These are phyloP conservation scores for Sycophila texana DNA, from an alignment of 2,888 invertebrate species.

Conservation along the genomic window DNA sequence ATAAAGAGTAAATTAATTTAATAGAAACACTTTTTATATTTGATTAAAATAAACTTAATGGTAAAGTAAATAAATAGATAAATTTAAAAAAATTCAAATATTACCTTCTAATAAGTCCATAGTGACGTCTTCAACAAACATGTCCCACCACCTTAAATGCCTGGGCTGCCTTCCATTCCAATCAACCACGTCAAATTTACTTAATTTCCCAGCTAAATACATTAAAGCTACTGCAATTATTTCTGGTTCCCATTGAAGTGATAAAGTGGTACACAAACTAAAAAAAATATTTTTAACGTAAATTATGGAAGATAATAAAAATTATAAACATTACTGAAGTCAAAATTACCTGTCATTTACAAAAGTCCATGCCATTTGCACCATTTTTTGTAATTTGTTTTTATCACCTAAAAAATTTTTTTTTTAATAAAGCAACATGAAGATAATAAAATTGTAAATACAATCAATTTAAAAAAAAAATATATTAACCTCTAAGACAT, in stretches of 20 bases:
- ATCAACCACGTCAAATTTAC: conserved; percentile 95
- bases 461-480: conserved; percentile 23
- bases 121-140: conserved; percentile 96
- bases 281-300: conserved; percentile 42
- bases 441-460: conserved; percentile 19
- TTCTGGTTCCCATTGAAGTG: conserved; percentile 99
- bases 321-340: conserved; percentile 13
- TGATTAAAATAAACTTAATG: not conserved
- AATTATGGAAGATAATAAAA: conserved; percentile 25
- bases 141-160: conserved; percentile 97
- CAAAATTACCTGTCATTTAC: conserved; percentile 91
- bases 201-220: conserved; percentile 96
- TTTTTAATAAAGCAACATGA: not conserved
- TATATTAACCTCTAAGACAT: conserved; percentile 84
- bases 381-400: conserved; percentile 95
- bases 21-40: not conserved
- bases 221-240: conserved; percentile 97
- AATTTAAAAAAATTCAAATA: not conserved
- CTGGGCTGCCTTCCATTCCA: conserved; percentile 89
- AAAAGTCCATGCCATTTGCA: conserved; percentile 99
- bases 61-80: conserved; percentile 1
- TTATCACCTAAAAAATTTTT: conserved; percentile 83
- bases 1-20: not conserved
- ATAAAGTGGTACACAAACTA: conserved; percentile 95
- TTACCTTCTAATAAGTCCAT: conserved; percentile 92